phyloP scores from a whole-genome alignment of 2,888 invertebrate genomes.

The Synanthedon formicaeformis region DNA sequence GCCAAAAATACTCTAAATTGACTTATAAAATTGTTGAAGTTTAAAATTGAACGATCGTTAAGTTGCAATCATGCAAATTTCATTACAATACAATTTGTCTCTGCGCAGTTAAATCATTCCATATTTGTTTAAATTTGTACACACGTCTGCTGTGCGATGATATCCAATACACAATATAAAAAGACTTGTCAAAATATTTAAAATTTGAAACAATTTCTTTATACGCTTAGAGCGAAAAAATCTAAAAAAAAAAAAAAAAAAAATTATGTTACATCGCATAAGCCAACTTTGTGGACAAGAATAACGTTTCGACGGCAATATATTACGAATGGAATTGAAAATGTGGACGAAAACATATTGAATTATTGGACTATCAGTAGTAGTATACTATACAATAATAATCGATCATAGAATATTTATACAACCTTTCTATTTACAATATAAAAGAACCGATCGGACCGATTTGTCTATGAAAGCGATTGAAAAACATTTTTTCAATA shows the following conservation, averaged over 20 bases:
- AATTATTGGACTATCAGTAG: conserved; percentile 46
- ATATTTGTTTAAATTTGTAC: no score
- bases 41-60: conserved; percentile 7
- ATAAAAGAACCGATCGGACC: conserved; percentile 37
- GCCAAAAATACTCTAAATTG: conserved; percentile 41
- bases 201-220: no score
- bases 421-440: conserved; percentile 52
- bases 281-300: conserved; percentile 10
- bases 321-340: conserved; percentile 54
- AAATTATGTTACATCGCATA: conserved; percentile 40
- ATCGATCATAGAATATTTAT: conserved; percentile 12
- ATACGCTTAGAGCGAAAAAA: no score
- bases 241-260: conserved; percentile 24
- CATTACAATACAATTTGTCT: no score
- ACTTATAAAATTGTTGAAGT: conserved; percentile 28
- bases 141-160: no score
- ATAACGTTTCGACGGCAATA: conserved; percentile 57
- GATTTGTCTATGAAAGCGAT: neutral
- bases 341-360: conserved; percentile 64
- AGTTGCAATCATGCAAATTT: no score
- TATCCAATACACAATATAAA: no score
- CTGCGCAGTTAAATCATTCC: no score
- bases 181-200: no score
- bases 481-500: neutral
- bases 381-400: no score